Evolutionary conservation across 2,888 invertebrate species (phyloP).

Genomic region (Tetrapedia diversipes): DNA sequence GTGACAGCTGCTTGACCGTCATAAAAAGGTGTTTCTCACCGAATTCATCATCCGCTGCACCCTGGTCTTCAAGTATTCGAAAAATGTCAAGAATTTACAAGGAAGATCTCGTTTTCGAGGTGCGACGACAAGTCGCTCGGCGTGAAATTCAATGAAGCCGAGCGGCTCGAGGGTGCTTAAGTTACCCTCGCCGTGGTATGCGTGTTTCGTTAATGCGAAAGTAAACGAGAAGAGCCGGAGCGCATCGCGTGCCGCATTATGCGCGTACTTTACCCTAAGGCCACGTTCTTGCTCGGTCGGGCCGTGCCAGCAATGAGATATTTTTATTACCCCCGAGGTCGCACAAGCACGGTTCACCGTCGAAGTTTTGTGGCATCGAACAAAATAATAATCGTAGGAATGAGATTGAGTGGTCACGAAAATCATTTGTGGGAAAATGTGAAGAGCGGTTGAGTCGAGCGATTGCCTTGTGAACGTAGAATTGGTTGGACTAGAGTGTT

Average conservation of each 20-base stretch:
- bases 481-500: no score
- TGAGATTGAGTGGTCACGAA: no score
- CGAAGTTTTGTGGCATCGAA: slow-evolving; percentile 3
- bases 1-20: no score
- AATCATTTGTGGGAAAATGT: no score
- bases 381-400: background rate
- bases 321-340: background rate
- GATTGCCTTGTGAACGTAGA: no score
- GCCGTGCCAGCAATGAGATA: slow-evolving; percentile 15
- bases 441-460: no score
- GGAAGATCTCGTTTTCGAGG: slow-evolving; percentile 29
- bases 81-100: slow-evolving; percentile 15
- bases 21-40: no score
- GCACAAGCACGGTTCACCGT: background rate
- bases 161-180: slow-evolving; percentile 37
- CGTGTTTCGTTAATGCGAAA: slow-evolving; percentile 41
- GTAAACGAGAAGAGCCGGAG: slow-evolving; percentile 35
- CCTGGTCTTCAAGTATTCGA: background rate
- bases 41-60: no score
- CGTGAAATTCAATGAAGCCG: slow-evolving; percentile 43
- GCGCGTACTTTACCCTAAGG: slow-evolving; percentile 5
- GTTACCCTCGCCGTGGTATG: slow-evolving; percentile 37
- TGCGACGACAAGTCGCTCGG: slow-evolving; percentile 16
- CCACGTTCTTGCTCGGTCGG: background rate
- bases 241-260: slow-evolving; percentile 31